Base-by-base conservation (phyloP, 2,888 invertebrate genomes). In the Lomographa bimaculata region DNA sequence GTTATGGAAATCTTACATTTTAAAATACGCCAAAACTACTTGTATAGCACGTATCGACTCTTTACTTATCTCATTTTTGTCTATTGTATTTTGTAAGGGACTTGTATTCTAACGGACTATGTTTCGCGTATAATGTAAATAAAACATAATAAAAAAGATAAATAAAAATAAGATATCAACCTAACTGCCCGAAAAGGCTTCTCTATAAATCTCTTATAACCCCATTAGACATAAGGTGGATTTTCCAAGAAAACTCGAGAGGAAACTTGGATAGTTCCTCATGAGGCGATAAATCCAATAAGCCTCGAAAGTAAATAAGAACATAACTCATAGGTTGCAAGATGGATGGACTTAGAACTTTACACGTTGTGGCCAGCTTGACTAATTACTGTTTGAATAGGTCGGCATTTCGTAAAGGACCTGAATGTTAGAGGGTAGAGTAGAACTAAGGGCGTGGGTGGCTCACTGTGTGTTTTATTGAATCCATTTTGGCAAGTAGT, bases 221-320 rank as follows among this genome's bases (percentile, higher is more conserved):
- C 28, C 47, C 45, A 47, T 39, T 40, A 40, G 47, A 35, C 27
- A 38, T 27, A 44, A 39, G 35, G 44, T 39, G 37, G 35, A 27
- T 37, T 45, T 47, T 47, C 17, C 25, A 6, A 28, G 39, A 36
- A 45, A 34, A 28, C 14, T 9, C n/a, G 37, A 18, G 9, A 12
- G 19, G 17, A 36, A 46, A 43, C 33, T 45, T 30, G 7, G 28
- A 19, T 46, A 40, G 40, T 36, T 44, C 28, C 36, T 28, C 29
- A 8, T 17, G 20, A 5, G n/a, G 23, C 33, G 27, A 44, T 46
- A 50, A 50, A 50, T 50, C 50, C 37, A 50, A 46, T 50, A 50
- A 43, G 39, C 30, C 26, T 5, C 20, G 14, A 39, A 37, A 40
- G 26, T 42, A 47, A 46, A 39, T 35, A 46, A 38, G 28, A 24